Base-by-base conservation (phyloP, 1,140 invertebrate species). In the Trichonephila clavipes region DNA sequence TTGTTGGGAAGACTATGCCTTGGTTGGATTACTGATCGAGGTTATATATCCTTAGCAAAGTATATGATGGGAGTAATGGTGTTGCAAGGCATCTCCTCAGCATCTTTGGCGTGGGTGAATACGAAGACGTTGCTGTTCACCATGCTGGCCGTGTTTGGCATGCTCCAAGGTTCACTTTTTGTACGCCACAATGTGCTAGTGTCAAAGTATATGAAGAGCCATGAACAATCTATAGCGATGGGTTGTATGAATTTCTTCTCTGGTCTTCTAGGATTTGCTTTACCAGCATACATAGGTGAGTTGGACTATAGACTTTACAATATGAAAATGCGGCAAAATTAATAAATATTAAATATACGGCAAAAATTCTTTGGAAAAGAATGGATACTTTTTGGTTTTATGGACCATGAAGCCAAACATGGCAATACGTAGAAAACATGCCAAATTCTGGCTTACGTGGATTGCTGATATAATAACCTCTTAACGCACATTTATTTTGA, bases 201-300 rank as follows among this genome's bases (percentile, higher is more conserved):
- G 28, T 69, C 91, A 28, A 93, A 69, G 40, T 93, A 93, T 62
- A 77, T 93, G 66, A 24, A 83, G 2, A 19, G 28, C 0, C 28
- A 86, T 40, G 91, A 87, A 61, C 91, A 93, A 34, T 88, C 91
- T 2, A 88, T 93, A 12, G 91, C 91, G 0, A 93, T 93, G 91
- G 91, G 91, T 12, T 93, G 91, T 40, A 61, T 93, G 24, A 93
- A 93, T 44, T 87, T 93, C 64, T 88, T 87, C 82, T 93, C 91
- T 62, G 91, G 91, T 24, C n/a, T 93, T 16, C 24, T 93, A 19
- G 91, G 91, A 88, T 93, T 93, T 62, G 91, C 24, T 5, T 34
- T 93, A 14, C 91, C 91, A 18, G 58, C 51, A 10, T 93, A 93
- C 81, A 93, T 93, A 62, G 91, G 91, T 93, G 61, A 87, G 91